phyloP scores from a whole-genome alignment of 2,888 invertebrate species.

The Ochlodes sylvanus region DNA sequence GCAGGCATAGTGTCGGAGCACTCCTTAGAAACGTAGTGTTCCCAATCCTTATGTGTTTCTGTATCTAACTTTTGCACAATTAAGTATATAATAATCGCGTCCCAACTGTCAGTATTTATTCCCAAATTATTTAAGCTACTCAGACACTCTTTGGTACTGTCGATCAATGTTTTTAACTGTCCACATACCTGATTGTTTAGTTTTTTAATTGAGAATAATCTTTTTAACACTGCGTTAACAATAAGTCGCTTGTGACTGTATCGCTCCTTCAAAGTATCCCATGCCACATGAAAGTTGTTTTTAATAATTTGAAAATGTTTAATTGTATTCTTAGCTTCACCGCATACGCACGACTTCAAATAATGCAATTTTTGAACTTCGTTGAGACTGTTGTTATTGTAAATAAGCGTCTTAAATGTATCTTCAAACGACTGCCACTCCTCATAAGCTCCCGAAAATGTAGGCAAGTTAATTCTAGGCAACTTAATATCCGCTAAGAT shows the following conservation, averaged over 20 bases:
- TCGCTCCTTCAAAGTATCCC: constrained; percentile 32
- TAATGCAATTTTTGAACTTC: constrained; percentile 44
- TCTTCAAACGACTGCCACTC: constrained; percentile 45
- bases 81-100: constrained; percentile 37
- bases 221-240: constrained; percentile 24
- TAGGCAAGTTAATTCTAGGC: constrained; percentile 41
- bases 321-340: constrained; percentile 36
- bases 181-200: constrained; percentile 18
- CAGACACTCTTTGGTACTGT: constrained; percentile 29
- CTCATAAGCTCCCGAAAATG: constrained; percentile 42
- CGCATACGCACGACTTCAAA: constrained; percentile 41
- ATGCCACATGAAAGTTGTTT: constrained; percentile 14
- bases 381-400: constrained; percentile 38
- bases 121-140: constrained; percentile 24
- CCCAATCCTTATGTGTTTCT: constrained; percentile 35
- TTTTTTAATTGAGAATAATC: constrained; percentile 27
- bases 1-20: constrained; percentile 30
- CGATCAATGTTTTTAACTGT: constrained; percentile 17
- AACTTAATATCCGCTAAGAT: constrained; percentile 17
- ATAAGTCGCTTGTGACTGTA: constrained; percentile 38
- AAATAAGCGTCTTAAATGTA: constrained; percentile 41
- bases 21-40: constrained; percentile 27
- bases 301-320: constrained; percentile 20
- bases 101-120: constrained; percentile 35
- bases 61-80: constrained; percentile 38